These are phyloP conservation scores for Sinocyclocheilus maitianheensis DNA, from an alignment of 2,113 vertebrate genomes.

Conservation along the genomic window DNA sequence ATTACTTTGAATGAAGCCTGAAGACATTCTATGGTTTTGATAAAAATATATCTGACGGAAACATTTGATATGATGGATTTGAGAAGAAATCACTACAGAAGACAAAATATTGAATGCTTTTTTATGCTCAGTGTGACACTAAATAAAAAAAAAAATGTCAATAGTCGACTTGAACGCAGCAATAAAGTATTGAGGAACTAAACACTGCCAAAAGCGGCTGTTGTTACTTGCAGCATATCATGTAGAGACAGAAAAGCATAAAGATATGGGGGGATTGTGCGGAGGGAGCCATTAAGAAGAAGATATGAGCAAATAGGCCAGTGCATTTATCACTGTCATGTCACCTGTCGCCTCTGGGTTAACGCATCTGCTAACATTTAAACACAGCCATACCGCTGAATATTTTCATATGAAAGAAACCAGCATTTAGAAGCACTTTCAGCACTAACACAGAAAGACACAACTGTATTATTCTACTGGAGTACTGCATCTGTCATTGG, in stretches of 20 bases:
- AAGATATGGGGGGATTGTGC: constrained; percentile 29
- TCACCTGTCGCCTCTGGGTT: constrained; percentile 17
- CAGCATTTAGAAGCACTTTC: constrained; percentile 5
- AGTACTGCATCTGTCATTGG: neutral
- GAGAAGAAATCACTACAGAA: neutral
- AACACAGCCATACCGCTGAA: neutral
- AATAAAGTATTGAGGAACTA: neutral
- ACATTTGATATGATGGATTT: neutral
- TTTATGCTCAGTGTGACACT: neutral
- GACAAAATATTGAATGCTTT: neutral
- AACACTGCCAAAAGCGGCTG: constrained; percentile 6
- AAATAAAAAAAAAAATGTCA: neutral
- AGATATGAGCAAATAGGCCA: constrained; percentile 31
- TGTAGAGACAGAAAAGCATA: constrained; percentile 31
- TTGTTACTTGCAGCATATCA: constrained; percentile 5
- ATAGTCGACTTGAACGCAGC: neutral
- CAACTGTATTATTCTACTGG: neutral
- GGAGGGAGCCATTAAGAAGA: constrained; percentile 16
- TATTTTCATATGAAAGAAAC: constrained; percentile 22
- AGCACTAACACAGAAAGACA: constrained; percentile 14
- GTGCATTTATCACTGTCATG: constrained; percentile 48
- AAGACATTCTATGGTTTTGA: neutral
- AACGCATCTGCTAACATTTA: constrained; percentile 16
- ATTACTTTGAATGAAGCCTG: neutral
- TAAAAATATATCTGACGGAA: neutral